Percentiles rank a stretch among this genome's conserved stretches.
Conservation (phyloP, 1,140 invertebrate species). For the Andrena cerasifolii region DNA sequence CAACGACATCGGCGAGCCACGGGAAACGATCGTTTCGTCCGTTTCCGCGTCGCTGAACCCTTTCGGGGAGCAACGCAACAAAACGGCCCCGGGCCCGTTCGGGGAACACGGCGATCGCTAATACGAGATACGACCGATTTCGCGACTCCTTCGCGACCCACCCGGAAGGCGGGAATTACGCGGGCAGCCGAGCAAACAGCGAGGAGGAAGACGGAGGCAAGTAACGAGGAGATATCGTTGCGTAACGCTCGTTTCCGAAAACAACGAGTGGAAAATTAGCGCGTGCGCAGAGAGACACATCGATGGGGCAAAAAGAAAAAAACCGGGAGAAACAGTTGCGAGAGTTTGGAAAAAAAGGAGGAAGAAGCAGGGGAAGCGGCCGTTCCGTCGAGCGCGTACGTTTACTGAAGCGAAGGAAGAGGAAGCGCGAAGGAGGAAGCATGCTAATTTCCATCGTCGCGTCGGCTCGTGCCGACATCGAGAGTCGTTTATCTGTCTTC, state of each 20-base stretch:
- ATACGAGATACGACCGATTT: not conserved
- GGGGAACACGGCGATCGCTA: not conserved
- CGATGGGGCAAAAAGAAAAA: too few species aligned
- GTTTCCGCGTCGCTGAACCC: not conserved
- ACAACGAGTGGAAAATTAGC: too few species aligned
- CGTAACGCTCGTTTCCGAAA: too few species aligned
- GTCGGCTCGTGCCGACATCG: constrained; percentile 69
- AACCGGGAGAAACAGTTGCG: not conserved
- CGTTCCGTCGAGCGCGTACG: constrained; percentile 72
- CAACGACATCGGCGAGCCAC: constrained; percentile 11
- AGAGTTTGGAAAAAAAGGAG: not conserved
- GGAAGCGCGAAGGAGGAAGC: constrained; percentile 69
- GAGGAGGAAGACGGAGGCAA: too few species aligned
- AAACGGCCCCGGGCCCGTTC: not conserved
- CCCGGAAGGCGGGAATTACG: not conserved
- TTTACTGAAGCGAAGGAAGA: constrained; percentile 72
- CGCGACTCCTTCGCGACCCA: not conserved
- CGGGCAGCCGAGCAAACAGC: not conserved
- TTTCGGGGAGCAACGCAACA: not conserved
- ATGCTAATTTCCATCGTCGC: constrained; percentile 75
- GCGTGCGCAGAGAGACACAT: too few species aligned
- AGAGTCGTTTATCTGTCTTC: constrained; percentile 68
- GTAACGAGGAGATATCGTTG: too few species aligned
- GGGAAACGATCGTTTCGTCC: not conserved
- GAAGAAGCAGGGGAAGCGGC: constrained; percentile 20